Evolutionary conservation across 2,113 vertebrate genomes (phyloP), one percentile per base, ranked within the genome.

Genomic region (Maccullochella peelii): DNA sequence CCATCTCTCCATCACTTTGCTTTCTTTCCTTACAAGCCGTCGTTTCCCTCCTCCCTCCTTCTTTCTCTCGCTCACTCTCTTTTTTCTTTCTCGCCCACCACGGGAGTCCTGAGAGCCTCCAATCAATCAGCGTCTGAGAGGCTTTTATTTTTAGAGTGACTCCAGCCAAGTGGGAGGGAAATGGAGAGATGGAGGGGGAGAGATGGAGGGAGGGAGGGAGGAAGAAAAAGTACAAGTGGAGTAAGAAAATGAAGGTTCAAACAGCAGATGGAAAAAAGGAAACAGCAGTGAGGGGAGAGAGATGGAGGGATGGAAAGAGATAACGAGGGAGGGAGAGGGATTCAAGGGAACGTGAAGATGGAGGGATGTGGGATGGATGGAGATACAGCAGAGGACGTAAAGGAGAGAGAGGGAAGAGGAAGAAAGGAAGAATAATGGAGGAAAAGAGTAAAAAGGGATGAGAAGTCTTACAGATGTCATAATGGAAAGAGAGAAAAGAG

Each of bases 71-170:
- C 49, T 27, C 9, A 1, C 72, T 80, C 55, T 2, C 65, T 65
- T 30, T 50, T 71, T 63, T 81, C 70, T 4, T 25, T 27, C 80
- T 68, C 74, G 74, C 87, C 90, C 90, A 89, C 91, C 75, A 7
- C n/a, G 10, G 83, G 92, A 90, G 77, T 85, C 91, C 89, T 89
- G 83, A 91, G 91, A 91, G 90, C 80, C 84, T 92, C 90, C 89
- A 85, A 90, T 94, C 91, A 93, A 93, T 94, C 93, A 91, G 88
- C 76, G 79, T 86, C 91, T 90, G 88, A 94, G 89, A 92, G 88
- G 84, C 84, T 87, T 87, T 85, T 86, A 91, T 87, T 89, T 92
- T 92, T 89, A 92, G 98, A 97, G 97, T 95, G 33, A 97, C 96
- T 98, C 90, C 97, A 97, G 95, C 85, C 85, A 84, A 88, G 90